A percentile compares a stretch with the other conserved stretches of the same genome.
These are phyloP conservation scores for Channa argus DNA, from an alignment of 2,113 vertebrate genomes.

Conservation along the genomic window DNA sequence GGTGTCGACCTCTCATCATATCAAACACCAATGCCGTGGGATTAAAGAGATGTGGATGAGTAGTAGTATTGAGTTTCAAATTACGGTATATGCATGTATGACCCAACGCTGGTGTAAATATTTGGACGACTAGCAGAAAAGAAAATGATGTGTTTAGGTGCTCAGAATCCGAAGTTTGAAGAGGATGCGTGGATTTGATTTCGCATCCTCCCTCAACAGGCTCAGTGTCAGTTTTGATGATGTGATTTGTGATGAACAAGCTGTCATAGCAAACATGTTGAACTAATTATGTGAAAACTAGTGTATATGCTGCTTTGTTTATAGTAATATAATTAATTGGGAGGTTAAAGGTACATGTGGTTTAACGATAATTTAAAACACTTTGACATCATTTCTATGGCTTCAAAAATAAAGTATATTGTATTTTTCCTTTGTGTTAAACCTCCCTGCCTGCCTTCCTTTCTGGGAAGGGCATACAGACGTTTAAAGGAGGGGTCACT, in stretches of 20 bases:
- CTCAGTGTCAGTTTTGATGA: constrained; percentile 38
- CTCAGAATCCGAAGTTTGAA: constrained; percentile 46
- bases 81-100: constrained; percentile 46
- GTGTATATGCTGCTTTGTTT: constrained; percentile 80
- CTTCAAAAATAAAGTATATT: constrained; percentile 28
- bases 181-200: constrained; percentile 60
- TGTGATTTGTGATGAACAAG: constrained; percentile 54
- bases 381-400: constrained; percentile 47
- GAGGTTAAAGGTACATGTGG: constrained; percentile 53
- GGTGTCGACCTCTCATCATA: constrained; percentile 54
- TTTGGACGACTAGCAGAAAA: constrained; percentile 36
- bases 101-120: constrained; percentile 54
- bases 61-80: constrained; percentile 36
- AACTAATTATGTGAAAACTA: constrained; percentile 59
- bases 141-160: constrained; percentile 49
- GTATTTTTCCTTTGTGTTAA: constrained; percentile 22
- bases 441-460: constrained; percentile 49
- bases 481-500: constrained; percentile 27
- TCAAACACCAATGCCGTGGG: constrained; percentile 51
- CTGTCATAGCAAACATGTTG: constrained; percentile 32
- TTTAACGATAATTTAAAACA: constrained; percentile 32
- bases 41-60: constrained; percentile 40
- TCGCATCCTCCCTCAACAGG: constrained; percentile 64
- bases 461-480: constrained; percentile 11
- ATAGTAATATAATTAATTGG: constrained; percentile 53